These are phyloP conservation scores for Seira ritae DNA, from an alignment of 2,888 invertebrate genomes.

Conservation along the genomic window DNA sequence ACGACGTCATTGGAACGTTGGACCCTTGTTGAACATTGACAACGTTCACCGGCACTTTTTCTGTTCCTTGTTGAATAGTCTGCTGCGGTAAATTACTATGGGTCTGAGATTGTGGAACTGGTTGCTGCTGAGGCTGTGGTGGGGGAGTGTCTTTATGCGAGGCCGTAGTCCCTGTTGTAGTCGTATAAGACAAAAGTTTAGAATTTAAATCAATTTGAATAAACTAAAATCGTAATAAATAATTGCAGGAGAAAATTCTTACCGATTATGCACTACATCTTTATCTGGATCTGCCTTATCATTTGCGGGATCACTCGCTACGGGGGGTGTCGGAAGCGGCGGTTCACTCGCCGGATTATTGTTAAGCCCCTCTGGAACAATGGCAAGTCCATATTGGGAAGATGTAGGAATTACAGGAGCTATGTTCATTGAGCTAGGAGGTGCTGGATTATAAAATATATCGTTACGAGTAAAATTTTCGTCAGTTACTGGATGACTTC, in stretches of 20 bases:
- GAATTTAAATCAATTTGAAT: constrained; percentile 4
- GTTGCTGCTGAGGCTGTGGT: constrained; percentile 58
- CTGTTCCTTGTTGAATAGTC: constrained; percentile 23
- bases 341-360: constrained; percentile 54
- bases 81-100: constrained; percentile 46
- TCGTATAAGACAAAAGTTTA: constrained; percentile 21
- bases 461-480: constrained; percentile 91
- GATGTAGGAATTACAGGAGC: constrained; percentile 89
- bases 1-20: constrained; percentile 52
- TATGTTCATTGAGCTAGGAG: constrained; percentile 82
- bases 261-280: constrained; percentile 75
- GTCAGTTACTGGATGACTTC: constrained; percentile 76
- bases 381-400: constrained; percentile 88
- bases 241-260: too few species aligned
- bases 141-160: constrained; percentile 58
- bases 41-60: constrained; percentile 42
- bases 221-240: constrained; percentile 45
- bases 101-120: constrained; percentile 62
- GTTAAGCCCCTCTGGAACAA: constrained; percentile 79
- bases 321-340: constrained; percentile 42
- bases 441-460: constrained; percentile 83
- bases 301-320: constrained; percentile 61
- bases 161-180: constrained; percentile 53
- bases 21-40: constrained; percentile 54
- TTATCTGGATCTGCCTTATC: constrained; percentile 67